A percentile compares a stretch with the other conserved stretches of the same genome.
Conservation (phyloP, 2,797 vertebrate genomes). For the Caiman crocodilus region DNA sequence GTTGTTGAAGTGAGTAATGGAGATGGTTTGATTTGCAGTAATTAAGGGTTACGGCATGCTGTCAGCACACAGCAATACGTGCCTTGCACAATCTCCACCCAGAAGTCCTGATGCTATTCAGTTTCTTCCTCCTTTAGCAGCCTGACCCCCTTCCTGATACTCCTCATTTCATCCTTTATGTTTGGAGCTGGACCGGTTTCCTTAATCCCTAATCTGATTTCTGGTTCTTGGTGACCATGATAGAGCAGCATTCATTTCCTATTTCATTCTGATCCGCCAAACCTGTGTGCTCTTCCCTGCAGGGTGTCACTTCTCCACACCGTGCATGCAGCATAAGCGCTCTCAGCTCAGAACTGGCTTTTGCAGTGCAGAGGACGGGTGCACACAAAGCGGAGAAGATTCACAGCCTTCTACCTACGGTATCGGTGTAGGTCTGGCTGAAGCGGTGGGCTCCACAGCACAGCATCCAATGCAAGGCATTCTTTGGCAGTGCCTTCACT, state of each 20-base stretch:
- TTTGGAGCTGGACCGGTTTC: slow-evolving; percentile 19
- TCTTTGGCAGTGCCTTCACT: neutral
- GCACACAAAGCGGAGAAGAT: neutral
- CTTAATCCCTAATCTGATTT: slow-evolving; percentile 67
- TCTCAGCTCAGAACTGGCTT: slow-evolving; percentile 6
- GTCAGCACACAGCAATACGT: neutral
- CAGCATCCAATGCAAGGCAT: neutral
- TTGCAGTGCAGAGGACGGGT: neutral
- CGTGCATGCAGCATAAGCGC: slow-evolving; percentile 6
- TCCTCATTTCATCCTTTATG: slow-evolving; percentile 16
- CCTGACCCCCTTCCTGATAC: neutral
- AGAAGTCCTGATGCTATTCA: rapidly evolving
- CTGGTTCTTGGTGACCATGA: slow-evolving; percentile 63
- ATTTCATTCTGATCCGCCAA: slow-evolving; percentile 69
- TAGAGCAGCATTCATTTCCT: slow-evolving; percentile 73
- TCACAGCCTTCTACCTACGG: neutral
- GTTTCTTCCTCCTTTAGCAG: slow-evolving; percentile 7
- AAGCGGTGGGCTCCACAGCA: neutral
- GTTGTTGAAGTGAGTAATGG: neutral
- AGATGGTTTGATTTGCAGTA: neutral
- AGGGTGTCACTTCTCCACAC: slow-evolving; percentile 33
- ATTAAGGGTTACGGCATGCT: neutral
- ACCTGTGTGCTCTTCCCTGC: slow-evolving; percentile 22
- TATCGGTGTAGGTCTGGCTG: neutral
- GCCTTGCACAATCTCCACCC: neutral